phyloP scores from a whole-genome alignment of 2,888 invertebrate species.

The Dromius quadrimaculatus region DNA sequence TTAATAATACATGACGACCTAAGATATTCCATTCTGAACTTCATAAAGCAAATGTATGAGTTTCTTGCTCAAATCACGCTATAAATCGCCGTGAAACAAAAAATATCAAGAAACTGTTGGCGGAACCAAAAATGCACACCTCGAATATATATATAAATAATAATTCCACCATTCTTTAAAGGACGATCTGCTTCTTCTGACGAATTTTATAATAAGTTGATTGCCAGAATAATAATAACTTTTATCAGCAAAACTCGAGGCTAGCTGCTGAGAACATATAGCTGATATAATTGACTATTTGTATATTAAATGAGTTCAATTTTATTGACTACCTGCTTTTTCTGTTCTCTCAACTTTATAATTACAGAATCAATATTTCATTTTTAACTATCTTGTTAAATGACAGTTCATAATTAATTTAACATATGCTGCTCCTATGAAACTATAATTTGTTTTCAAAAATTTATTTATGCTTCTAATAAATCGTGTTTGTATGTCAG shows the following conservation, averaged over 20 bases:
- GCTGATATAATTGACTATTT: neutral
- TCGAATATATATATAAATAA: too few species aligned
- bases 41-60: neutral
- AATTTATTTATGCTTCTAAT: neutral
- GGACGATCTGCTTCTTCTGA: too few species aligned
- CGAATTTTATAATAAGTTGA: too few species aligned
- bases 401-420: neutral
- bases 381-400: neutral
- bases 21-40: conserved; percentile 5
- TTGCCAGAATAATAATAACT: too few species aligned
- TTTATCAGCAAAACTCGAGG: too few species aligned
- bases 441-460: conserved; percentile 3
- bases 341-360: neutral
- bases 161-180: too few species aligned
- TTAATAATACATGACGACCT: neutral
- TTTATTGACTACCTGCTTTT: conserved; percentile 11
- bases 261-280: too few species aligned
- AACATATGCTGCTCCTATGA: neutral
- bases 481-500: neutral
- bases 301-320: conserved; percentile 6
- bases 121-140: too few species aligned
- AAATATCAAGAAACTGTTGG: too few species aligned
- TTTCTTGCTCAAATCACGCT: too few species aligned
- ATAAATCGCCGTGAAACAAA: too few species aligned
- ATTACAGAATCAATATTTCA: neutral